A percentile compares a stretch with the other conserved stretches of the same genome.
Evolutionary conservation across 2,113 vertebrate species (phyloP).

Genomic region (Mola mola): DNA sequence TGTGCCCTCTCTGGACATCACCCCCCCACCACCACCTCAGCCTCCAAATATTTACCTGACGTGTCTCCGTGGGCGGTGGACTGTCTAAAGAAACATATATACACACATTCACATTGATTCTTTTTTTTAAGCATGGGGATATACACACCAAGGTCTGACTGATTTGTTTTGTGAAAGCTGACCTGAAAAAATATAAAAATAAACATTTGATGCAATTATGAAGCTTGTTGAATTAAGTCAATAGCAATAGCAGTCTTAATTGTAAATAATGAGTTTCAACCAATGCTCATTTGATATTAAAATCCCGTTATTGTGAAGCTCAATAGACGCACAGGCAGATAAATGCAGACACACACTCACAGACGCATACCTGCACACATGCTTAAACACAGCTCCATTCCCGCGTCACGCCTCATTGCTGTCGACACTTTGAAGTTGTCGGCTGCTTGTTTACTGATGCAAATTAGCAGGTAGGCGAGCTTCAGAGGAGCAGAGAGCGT

Average conservation of each 20-base stretch:
- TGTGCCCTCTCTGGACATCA: constrained; percentile 71
- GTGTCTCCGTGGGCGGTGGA: constrained; percentile 81
- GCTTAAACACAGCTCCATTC: constrained; percentile 64
- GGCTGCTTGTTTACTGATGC: constrained; percentile 80
- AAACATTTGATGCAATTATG: no score
- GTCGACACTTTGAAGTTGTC: constrained; percentile 74
- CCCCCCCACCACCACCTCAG: constrained; percentile 49
- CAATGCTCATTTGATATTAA: no score
- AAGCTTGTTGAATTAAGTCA: no score
- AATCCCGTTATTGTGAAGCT: no score
- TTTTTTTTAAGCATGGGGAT: constrained; percentile 46
- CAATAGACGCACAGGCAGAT: constrained; percentile 3
- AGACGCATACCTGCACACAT: constrained; percentile 45
- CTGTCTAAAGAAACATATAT: constrained; percentile 66
- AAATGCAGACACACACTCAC: constrained; percentile 28
- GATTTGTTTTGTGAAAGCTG: constrained; percentile 58
- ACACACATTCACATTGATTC: constrained; percentile 68
- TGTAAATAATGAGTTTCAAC: no score
- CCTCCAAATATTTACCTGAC: constrained; percentile 79
- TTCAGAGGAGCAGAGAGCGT: constrained; percentile 73
- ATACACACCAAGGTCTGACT: constrained; percentile 43
- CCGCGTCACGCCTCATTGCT: constrained; percentile 70
- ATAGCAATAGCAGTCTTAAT: no score
- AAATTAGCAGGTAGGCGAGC: constrained; percentile 75
- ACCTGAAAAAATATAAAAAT: no score